These are phyloP conservation scores for Drosophila novamexicana DNA, from an alignment of 1,140 invertebrate genomes.

Conservation along the genomic window DNA sequence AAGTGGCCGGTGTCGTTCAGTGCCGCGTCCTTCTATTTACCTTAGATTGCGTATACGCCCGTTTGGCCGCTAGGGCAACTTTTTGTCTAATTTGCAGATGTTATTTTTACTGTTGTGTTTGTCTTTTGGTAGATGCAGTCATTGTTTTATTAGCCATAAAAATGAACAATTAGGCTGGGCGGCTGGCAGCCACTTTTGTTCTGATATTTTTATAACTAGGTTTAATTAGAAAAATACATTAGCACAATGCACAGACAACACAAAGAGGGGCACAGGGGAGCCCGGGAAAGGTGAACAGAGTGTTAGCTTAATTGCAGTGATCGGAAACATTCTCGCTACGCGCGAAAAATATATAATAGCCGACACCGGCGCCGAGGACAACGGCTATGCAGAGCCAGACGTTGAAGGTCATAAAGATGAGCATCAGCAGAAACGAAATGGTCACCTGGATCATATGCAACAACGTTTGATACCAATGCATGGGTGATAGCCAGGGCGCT, in stretches of 20 bases:
- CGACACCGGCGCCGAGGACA: conserved; percentile 93
- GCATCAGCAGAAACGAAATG: conserved; percentile 96
- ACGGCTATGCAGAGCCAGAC: conserved; percentile 91
- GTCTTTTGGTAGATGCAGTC: conserved; percentile 48
- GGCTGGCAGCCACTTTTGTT: conserved; percentile 43
- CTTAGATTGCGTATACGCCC: conserved; percentile 42
- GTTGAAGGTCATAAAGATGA: conserved; percentile 98
- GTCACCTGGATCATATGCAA: conserved; percentile 96
- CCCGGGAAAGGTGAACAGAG: background rate
- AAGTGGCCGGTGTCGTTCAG: background rate
- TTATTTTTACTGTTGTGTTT: conserved; percentile 15
- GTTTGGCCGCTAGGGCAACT: conserved; percentile 20
- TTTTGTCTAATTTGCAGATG: conserved; percentile 43
- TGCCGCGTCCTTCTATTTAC: background rate
- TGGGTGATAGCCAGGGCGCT: conserved; percentile 16
- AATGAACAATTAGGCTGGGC: conserved; percentile 69
- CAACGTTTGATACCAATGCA: conserved; percentile 92
- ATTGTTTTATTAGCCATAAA: conserved; percentile 81
- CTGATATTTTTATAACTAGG: conserved; percentile 63
- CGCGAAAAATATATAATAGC: conserved; percentile 94
- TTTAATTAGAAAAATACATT: conserved; percentile 82
- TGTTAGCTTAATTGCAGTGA: conserved; percentile 56
- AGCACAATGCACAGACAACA: conserved; percentile 43
- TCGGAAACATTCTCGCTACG: conserved; percentile 36
- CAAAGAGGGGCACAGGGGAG: background rate